Evolutionary conservation across 2,888 invertebrate genomes (phyloP).

Genomic region (Aleiodes testaceus): DNA sequence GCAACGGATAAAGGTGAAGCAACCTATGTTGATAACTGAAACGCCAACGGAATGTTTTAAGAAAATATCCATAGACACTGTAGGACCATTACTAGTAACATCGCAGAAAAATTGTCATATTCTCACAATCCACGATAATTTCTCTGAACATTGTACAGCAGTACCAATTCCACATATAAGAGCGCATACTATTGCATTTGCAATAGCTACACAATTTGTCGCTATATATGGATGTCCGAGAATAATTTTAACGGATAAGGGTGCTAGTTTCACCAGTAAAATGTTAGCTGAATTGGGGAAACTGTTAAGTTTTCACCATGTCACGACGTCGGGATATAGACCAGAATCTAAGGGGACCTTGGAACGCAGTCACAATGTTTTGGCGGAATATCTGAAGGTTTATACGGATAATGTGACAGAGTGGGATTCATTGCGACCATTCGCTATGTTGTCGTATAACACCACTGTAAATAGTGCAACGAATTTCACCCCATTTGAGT

Average conservation of each 20-base stretch:
- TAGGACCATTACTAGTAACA: conserved; percentile 51
- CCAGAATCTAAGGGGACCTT: conserved; percentile 21
- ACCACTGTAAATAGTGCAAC: not conserved
- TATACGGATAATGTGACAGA: not conserved
- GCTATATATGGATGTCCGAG: conserved; percentile 37
- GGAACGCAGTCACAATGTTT: conserved; percentile 38
- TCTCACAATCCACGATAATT: not conserved
- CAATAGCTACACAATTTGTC: conserved; percentile 28
- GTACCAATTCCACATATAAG: conserved; percentile 14
- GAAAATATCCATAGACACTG: conserved; percentile 45
- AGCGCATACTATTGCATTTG: conserved; percentile 28
- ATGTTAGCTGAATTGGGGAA: conserved; percentile 26
- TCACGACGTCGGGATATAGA: not conserved
- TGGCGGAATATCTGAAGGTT: conserved; percentile 22
- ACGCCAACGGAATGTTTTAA: not conserved
- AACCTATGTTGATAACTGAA: not conserved
- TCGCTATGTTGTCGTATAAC: not conserved
- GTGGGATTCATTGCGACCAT: not conserved
- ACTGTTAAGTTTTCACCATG: not conserved
- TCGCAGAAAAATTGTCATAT: not conserved
- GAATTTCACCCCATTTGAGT: conserved; percentile 35
- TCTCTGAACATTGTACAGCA: conserved; percentile 16
- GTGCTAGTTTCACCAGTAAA: conserved; percentile 25
- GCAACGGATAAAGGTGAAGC: conserved; percentile 25
- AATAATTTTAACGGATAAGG: conserved; percentile 22